These are phyloP conservation scores for Coelopa frigida DNA, from an alignment of 1,140 invertebrate species.

Conservation along the genomic window DNA sequence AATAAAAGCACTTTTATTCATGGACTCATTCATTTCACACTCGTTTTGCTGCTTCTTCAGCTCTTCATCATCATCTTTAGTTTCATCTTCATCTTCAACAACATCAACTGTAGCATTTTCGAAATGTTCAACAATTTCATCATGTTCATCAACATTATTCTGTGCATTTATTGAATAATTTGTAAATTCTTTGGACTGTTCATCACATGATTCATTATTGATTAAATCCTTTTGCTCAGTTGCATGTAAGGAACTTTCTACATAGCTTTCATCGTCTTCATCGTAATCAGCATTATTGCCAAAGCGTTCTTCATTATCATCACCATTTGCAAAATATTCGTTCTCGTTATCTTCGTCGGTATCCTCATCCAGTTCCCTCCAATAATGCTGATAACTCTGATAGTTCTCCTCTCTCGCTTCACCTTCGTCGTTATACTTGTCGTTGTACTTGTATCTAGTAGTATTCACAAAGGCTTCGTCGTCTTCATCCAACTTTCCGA, in stretches of 20 bases:
- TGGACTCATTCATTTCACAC: not conserved
- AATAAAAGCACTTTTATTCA: not conserved
- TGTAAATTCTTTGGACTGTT: not conserved
- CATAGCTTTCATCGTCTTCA: slow-evolving; percentile 18
- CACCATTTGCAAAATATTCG: slow-evolving; percentile 27
- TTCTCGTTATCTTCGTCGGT: slow-evolving; percentile 34
- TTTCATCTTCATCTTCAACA: slow-evolving; percentile 12
- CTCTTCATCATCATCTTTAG: slow-evolving; percentile 3
- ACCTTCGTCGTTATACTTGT: too few relatives aligned
- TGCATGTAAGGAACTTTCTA: too few relatives aligned
- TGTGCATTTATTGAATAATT: not conserved
- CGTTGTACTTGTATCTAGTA: too few relatives aligned
- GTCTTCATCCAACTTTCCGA: slow-evolving; percentile 34
- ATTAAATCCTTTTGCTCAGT: too few relatives aligned
- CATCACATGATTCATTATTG: not conserved
- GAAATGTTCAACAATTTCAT: slow-evolving; percentile 21
- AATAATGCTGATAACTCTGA: slow-evolving; percentile 29
- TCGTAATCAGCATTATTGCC: slow-evolving; percentile 28
- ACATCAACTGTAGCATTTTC: slow-evolving; percentile 12
- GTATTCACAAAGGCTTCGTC: too few relatives aligned
- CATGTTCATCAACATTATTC: slow-evolving; percentile 10
- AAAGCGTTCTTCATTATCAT: slow-evolving; percentile 15
- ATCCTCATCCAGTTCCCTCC: slow-evolving; percentile 30
- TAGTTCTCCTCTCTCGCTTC: slow-evolving; percentile 14
- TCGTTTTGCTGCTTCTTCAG: not conserved